Evolutionary conservation across 37 sponge, comb jelly and placozoan genomes (phyloP).

Genomic region (Diacarnus erythraeanus): DNA sequence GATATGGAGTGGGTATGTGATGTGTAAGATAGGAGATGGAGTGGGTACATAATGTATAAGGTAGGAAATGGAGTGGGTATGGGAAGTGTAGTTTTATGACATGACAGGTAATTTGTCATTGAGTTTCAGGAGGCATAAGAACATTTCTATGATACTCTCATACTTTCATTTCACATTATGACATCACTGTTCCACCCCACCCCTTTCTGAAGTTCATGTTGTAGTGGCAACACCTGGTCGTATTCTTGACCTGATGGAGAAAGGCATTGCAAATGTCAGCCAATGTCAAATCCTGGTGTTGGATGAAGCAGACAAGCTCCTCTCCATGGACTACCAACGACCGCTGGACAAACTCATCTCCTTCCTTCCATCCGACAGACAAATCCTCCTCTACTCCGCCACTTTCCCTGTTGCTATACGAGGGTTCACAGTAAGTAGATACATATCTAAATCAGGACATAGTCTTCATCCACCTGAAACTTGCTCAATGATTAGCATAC

Average conservation of each 20-base stretch:
- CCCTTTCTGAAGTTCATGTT: slow-evolving; percentile 71
- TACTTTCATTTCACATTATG: no score
- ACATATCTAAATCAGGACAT: no score
- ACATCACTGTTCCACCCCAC: background rate
- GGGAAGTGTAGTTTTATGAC: no score
- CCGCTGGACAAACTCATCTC: slow-evolving; percentile 79
- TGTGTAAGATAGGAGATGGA: no score
- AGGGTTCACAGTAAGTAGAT: slow-evolving; percentile 80
- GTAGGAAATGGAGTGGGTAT: no score
- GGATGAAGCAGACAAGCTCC: slow-evolving; percentile 97
- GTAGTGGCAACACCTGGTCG: slow-evolving; percentile 93
- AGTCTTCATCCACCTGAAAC: no score
- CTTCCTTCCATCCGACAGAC: slow-evolving; percentile 76
- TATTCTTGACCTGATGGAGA: slow-evolving; percentile 88
- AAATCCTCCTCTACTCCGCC: slow-evolving; percentile 92
- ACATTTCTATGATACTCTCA: no score
- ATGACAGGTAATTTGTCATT: no score
- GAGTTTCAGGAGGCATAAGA: no score
- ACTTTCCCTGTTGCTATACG: slow-evolving; percentile 91
- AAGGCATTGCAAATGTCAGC: slow-evolving; percentile 83
- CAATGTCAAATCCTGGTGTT: slow-evolving; percentile 88
- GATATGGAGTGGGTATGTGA: no score
- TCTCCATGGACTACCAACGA: slow-evolving; percentile 84
- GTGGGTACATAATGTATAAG: no score
- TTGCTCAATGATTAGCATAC: no score